A percentile compares a stretch with the other conserved stretches of the same genome.
Evolutionary conservation across 2,888 invertebrate genomes (phyloP).

Genomic region (Drosophila austrosaltans): DNA sequence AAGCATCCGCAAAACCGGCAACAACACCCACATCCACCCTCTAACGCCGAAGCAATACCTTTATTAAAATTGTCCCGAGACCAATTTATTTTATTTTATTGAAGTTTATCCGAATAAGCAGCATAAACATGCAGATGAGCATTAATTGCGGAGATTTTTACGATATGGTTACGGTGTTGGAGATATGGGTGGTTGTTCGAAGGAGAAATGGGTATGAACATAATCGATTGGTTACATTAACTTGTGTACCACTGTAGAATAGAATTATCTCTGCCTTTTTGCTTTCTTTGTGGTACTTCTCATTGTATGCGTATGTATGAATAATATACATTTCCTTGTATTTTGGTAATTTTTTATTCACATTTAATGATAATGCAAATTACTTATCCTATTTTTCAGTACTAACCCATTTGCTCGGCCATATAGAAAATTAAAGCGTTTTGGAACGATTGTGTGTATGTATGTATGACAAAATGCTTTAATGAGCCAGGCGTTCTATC

Average conservation of each 20-base stretch:
- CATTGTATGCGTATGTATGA: too few relatives aligned
- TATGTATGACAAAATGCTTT: neutral
- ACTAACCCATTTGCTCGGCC: neutral
- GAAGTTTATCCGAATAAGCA: slow-evolving; percentile 46
- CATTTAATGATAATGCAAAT: neutral
- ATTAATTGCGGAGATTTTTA: slow-evolving; percentile 1
- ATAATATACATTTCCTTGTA: neutral
- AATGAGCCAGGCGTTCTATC: slow-evolving; percentile 21
- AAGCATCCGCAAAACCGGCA: too few relatives aligned
- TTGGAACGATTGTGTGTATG: neutral
- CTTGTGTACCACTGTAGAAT: too few relatives aligned
- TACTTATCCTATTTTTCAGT: neutral
- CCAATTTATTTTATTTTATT: slow-evolving; percentile 59
- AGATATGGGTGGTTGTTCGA: too few relatives aligned
- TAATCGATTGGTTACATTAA: too few relatives aligned
- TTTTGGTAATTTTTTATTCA: neutral
- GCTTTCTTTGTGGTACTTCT: too few relatives aligned
- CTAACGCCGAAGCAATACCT: slow-evolving; percentile 27
- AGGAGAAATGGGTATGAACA: too few relatives aligned
- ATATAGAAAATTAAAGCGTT: slow-evolving; percentile 4
- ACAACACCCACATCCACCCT: too few relatives aligned
- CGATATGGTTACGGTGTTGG: neutral
- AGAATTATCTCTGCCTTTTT: too few relatives aligned
- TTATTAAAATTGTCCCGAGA: slow-evolving; percentile 53
- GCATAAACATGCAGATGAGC: slow-evolving; percentile 40